Conservation (phyloP, 1,140 invertebrate species). For the Lucilia sericata region DNA sequence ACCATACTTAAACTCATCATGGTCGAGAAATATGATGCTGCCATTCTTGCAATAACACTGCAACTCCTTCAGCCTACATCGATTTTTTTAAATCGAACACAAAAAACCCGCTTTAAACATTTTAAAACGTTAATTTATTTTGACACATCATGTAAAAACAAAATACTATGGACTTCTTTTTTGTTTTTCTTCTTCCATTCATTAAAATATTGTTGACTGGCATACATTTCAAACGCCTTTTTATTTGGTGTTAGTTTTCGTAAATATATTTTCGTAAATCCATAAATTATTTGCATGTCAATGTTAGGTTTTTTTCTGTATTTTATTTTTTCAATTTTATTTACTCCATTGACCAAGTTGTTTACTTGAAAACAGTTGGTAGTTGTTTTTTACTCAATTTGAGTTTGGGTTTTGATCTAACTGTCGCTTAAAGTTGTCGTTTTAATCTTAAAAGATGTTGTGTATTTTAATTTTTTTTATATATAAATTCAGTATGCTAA, state of each 20-base stretch:
- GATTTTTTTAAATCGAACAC: not conserved
- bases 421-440: not conserved
- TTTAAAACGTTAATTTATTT: not conserved
- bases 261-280: not conserved
- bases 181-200: not conserved
- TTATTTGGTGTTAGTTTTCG: not conserved
- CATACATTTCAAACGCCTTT: conserved; percentile 8
- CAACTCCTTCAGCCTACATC: not conserved
- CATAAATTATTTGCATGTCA: not conserved
- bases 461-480: not conserved
- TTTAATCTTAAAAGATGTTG: not conserved
- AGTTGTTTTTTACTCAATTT: not conserved
- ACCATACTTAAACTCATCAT: not conserved
- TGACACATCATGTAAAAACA: conserved; percentile 39
- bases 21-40: not conserved
- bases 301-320: not conserved
- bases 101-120: not conserved
- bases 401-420: conserved; percentile 15
- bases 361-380: not conserved
- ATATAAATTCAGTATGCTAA: not conserved
- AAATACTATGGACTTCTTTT: not conserved
- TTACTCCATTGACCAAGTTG: conserved; percentile 39
- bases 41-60: not conserved
- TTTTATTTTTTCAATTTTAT: conserved; percentile 2
- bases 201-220: not conserved